Evolutionary conservation across 1,140 invertebrate genomes (phyloP), one percentile per base, ranked within the genome.

Genomic region (Eurytemora carolleeae): DNA sequence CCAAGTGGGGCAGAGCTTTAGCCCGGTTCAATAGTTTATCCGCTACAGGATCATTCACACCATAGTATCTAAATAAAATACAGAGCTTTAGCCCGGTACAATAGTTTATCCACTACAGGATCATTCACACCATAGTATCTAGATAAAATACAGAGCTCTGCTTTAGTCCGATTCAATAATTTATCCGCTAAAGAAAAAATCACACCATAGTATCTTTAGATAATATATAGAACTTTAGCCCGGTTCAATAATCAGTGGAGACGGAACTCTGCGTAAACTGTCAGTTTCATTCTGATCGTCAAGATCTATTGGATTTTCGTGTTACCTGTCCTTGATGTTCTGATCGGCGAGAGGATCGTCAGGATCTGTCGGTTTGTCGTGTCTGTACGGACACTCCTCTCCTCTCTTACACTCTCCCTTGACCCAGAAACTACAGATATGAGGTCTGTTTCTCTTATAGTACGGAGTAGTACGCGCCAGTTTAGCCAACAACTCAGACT

Each of bases 371-470:
- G 96, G 96, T 69, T 96, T 97, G 71, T 99, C 96, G 70, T 99
- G 96, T 20, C 96, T 79, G 72, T 98, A 99, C 0, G 96, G 96
- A 76, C 96, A 99, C 71, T 99, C 96, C 75, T 99, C 95, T 17
- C 96, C 96, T 73, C 96, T 77, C 70, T 94, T 86, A 72, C 96
- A 99, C 73, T 98, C 95, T 1, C 95, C 96, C 76, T 99, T 99
- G 0, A 99, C 94, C 91, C 94, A 99, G 73, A 99, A 99, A 0
- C 93, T 98, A 73, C 96, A 99, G 54, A 99, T 96, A 72, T 99
- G 96, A 0, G 96, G 94, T 66, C 92, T 77, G 70, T 99, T 99
- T 57, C 96, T 76, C 70, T 98, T 98, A 69, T 99, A 99, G 72
- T 98, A 99, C 0, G 96, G 96, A 44, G 91, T 87, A 17, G 92